Percentiles rank a stretch among this genome's conserved stretches.
Evolutionary conservation across 2,888 invertebrate genomes (phyloP).

Genomic region (Cyclophora albipunctata): DNA sequence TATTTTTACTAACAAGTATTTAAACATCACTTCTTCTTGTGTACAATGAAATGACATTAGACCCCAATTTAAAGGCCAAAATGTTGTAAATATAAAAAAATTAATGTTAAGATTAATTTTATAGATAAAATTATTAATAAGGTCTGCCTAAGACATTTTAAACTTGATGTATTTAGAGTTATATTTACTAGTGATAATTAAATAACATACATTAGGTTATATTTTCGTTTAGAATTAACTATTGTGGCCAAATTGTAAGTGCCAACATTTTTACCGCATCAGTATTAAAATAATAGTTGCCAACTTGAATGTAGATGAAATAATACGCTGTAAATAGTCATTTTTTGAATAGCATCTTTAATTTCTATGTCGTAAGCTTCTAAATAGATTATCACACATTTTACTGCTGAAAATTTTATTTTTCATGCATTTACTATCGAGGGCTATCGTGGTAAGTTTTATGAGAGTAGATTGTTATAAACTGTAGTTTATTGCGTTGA

Average conservation of each 20-base stretch:
- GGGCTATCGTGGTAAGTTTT: slow-evolving; percentile 63
- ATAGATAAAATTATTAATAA: slow-evolving; percentile 40
- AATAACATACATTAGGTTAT: slow-evolving; percentile 59
- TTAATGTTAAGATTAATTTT: slow-evolving; percentile 41
- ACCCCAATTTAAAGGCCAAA: slow-evolving; percentile 50
- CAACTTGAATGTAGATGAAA: slow-evolving; percentile 63
- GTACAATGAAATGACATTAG: slow-evolving; percentile 48
- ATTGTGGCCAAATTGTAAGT: slow-evolving; percentile 58
- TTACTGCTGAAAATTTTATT: slow-evolving; percentile 57
- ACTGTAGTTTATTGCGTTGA: slow-evolving; percentile 8
- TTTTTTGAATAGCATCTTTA: slow-evolving; percentile 40
- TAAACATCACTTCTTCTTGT: slow-evolving; percentile 27
- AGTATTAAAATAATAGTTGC: slow-evolving; percentile 71
- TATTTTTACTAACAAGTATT: slow-evolving; percentile 43
- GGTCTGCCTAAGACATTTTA: slow-evolving; percentile 71
- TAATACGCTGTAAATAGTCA: slow-evolving; percentile 60
- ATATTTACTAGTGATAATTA: slow-evolving; percentile 50
- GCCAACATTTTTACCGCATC: slow-evolving; percentile 76
- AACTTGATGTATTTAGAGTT: slow-evolving; percentile 68
- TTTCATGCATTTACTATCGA: slow-evolving; percentile 70
- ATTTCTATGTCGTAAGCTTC: slow-evolving; percentile 47
- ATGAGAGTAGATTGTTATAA: slow-evolving; percentile 16
- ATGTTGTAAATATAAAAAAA: slow-evolving; percentile 59
- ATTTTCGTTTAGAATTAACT: slow-evolving; percentile 60
- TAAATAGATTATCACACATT: slow-evolving; percentile 33